Percentiles rank a stretch among this genome's conserved stretches.
These are phyloP conservation scores for Deroplatys truncata DNA, from an alignment of 2,888 invertebrate species.

Conservation along the genomic window DNA sequence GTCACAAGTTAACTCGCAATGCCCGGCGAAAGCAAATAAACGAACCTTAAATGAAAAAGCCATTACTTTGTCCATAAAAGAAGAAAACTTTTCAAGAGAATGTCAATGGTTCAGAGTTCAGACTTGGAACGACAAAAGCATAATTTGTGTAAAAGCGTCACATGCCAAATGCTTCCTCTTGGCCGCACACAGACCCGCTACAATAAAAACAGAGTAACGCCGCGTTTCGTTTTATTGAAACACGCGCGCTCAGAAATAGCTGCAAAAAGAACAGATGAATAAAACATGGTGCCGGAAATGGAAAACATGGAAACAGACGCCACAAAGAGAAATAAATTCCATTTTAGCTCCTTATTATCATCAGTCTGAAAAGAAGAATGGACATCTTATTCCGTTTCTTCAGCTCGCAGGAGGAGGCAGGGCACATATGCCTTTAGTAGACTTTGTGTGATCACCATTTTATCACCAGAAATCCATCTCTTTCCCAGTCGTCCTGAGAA, in stretches of 20 bases:
- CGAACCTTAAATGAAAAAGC: not conserved
- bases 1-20: too few relatives aligned
- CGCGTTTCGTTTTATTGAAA: conserved; percentile 2
- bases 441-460: not conserved
- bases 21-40: not conserved
- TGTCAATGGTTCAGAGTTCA: not conserved
- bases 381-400: conserved; percentile 5
- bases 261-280: not conserved
- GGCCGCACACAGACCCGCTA: too few relatives aligned
- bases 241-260: not conserved
- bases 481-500: not conserved
- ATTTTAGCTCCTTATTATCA: conserved; percentile 4
- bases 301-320: conserved; percentile 15
- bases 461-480: not conserved
- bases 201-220: not conserved
- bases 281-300: conserved; percentile 9
- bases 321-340: conserved; percentile 5
- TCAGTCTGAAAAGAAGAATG: not conserved
- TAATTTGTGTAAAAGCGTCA: not conserved
- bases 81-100: not conserved
- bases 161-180: not conserved
- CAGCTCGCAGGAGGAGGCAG: not conserved
- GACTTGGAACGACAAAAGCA: not conserved
- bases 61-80: too few relatives aligned
- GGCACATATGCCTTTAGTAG: not conserved